A percentile compares a stretch with the other conserved stretches of the same genome.
Conservation (phyloP, 2,888 invertebrate genomes). For the Amorpha juglandis region DNA sequence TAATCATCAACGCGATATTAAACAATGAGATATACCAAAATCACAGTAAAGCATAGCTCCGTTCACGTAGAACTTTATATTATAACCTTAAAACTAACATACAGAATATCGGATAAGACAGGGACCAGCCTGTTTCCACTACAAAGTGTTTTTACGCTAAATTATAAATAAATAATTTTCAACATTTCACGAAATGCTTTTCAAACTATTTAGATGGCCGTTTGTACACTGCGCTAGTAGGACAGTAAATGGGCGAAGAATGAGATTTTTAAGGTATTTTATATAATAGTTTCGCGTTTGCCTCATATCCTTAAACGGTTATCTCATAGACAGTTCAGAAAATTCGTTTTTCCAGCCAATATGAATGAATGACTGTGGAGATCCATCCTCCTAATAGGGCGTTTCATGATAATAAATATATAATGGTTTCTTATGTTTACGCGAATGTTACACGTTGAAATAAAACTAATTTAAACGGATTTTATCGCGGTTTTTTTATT, state of each 20-base stretch:
- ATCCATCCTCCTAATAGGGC: too few relatives aligned
- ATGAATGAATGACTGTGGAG: too few relatives aligned
- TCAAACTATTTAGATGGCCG: not conserved
- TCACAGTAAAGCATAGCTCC: not conserved
- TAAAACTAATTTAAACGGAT: too few relatives aligned
- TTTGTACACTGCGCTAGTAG: not conserved
- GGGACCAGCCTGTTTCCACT: slow-evolving; percentile 76
- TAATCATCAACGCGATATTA: not conserved
- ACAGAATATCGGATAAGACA: slow-evolving; percentile 65
- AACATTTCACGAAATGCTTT: slow-evolving; percentile 2
- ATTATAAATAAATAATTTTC: slow-evolving; percentile 22
- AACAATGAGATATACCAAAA: not conserved
- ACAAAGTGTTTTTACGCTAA: slow-evolving; percentile 46
- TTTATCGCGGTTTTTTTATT: too few relatives aligned
- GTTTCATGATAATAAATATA: too few relatives aligned
- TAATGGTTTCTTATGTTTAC: too few relatives aligned
- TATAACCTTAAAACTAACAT: slow-evolving; percentile 36
- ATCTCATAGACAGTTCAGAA: too few relatives aligned
- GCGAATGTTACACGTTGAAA: too few relatives aligned
- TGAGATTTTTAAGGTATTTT: too few relatives aligned
- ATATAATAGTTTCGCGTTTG: not conserved
- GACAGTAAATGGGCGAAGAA: not conserved
- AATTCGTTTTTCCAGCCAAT: too few relatives aligned
- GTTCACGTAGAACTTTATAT: slow-evolving; percentile 4
- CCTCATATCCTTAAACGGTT: too few relatives aligned